Evolutionary conservation across 2,888 invertebrate genomes (phyloP).

Genomic region (Ennomos erosarius): DNA sequence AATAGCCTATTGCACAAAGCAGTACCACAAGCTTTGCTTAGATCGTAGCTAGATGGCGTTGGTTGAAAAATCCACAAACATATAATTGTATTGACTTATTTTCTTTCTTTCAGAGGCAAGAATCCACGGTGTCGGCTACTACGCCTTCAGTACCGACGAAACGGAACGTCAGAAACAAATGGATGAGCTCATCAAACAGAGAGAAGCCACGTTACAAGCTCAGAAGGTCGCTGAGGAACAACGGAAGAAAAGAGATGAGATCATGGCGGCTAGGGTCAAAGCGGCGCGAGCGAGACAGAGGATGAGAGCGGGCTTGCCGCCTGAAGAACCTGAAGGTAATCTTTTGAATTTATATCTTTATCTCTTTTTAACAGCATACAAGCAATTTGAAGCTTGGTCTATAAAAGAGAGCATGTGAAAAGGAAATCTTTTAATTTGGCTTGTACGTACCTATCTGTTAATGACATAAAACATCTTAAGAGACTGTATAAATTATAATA

Average conservation of each 20-base stretch:
- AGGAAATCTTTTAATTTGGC: no score
- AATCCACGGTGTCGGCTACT: constrained; percentile 96
- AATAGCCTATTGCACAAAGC: no score
- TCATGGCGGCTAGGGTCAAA: constrained; percentile 88
- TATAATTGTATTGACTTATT: not conserved
- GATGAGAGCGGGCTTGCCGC: constrained; percentile 89
- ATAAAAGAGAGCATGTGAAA: no score
- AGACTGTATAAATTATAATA: no score
- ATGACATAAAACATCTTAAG: no score
- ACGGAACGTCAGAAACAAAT: constrained; percentile 92
- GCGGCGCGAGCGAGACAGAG: constrained; percentile 91
- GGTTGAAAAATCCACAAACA: not conserved
- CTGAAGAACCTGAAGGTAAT: constrained; percentile 84
- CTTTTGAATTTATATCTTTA: constrained; percentile 10
- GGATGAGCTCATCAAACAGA: constrained; percentile 88
- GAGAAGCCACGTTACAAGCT: constrained; percentile 88
- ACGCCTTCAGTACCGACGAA: constrained; percentile 95
- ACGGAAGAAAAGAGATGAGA: constrained; percentile 86
- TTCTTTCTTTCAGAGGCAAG: constrained; percentile 94
- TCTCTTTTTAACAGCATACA: not conserved
- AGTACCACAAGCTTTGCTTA: no score
- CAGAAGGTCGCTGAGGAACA: constrained; percentile 87
- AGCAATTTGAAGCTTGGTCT: no score
- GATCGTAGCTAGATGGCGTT: no score
- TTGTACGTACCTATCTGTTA: no score